These are phyloP conservation scores for Epizoanthus rinbou DNA, from an alignment of 92 coral and sea anemone species.

Conservation along the genomic window DNA sequence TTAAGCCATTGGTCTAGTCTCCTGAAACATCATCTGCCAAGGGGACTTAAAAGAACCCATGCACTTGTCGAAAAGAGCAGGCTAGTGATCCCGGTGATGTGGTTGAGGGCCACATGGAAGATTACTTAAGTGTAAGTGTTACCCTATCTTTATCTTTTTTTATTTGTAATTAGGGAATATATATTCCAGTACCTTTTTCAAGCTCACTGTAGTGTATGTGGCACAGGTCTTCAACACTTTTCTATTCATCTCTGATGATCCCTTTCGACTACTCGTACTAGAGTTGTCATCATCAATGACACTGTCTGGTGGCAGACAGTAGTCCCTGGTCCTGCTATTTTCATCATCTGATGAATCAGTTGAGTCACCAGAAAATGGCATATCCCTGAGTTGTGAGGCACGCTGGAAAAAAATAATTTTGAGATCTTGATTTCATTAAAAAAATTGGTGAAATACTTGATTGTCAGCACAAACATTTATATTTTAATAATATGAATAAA, in stretches of 20 bases:
- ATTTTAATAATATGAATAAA: too few relatives aligned
- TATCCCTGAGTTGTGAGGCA: constrained; percentile 88
- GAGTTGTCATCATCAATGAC: constrained; percentile 28
- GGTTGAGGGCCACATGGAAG: too few relatives aligned
- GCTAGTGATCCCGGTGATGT: too few relatives aligned
- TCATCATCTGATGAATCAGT: constrained; percentile 97
- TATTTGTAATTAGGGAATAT: too few relatives aligned
- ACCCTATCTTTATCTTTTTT: too few relatives aligned
- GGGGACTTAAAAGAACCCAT: too few relatives aligned
- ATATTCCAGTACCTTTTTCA: constrained; percentile 77
- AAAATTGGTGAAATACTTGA: background rate
- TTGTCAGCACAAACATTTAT: background rate
- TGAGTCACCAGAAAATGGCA: constrained; percentile 95
- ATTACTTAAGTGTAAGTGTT: too few relatives aligned
- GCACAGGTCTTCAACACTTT: constrained; percentile 97
- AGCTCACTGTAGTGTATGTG: constrained; percentile 90
- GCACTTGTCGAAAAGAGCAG: too few relatives aligned
- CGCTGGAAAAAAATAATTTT: constrained; percentile 56
- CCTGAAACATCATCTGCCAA: too few relatives aligned
- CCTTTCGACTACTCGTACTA: constrained; percentile 44
- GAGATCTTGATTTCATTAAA: background rate
- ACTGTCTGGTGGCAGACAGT: constrained; percentile 62
- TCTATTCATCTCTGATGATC: constrained; percentile 52
- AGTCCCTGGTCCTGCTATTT: constrained; percentile 44
- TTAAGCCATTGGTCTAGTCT: too few relatives aligned